Evolutionary conservation across 2,113 vertebrate genomes (phyloP), one percentile per base, ranked within the genome.

Genomic region (Scortum barcoo): DNA sequence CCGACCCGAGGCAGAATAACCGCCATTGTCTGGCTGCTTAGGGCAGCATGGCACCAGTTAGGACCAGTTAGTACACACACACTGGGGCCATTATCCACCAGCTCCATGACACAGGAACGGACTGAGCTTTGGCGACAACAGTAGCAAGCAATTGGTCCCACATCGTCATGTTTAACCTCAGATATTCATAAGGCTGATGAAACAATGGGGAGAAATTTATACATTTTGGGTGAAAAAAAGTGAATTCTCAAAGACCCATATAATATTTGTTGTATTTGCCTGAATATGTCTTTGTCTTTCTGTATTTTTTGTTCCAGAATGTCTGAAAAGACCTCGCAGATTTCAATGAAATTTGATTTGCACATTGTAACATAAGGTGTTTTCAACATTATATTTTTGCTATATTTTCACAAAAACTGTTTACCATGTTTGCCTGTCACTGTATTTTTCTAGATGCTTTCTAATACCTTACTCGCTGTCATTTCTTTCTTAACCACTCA

Each of bases 11-110:
- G 86, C 75, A 93, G 96, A 97, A 98, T 96, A 91, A 84, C 80
- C 58, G 1, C 91, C 93, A 97, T 98, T 98, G 97, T 98, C 92
- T 86, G 77, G 53, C 78, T 44, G 89, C 70, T 86, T 14, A 81
- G 91, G 90, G 88, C 95, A 61, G 93, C 93, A 76, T 89, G 58
- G 92, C 86, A 92, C 94, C 83, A 87, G 90, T 87, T 85, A 53
- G 84, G 84, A 90, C 88, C 91, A 81, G 86, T 86, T 82, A 28
- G 38, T 46, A 12, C 33, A 0, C 73, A 84, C 86, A 97, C 95
- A 95, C 94, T 89, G 91, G 71, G 74, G 26, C 92, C 81, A 95
- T 97, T 97, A 95, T 96, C 91, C 89, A 8, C n/a, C 26, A 20
- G 77, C 76, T 82, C 83, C 76, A 16, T 80, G 81, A 84, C 84